A percentile compares a stretch with the other conserved stretches of the same genome.
Evolutionary conservation across 2,888 invertebrate genomes (phyloP).

Genomic region (Anthophora plumipes): DNA sequence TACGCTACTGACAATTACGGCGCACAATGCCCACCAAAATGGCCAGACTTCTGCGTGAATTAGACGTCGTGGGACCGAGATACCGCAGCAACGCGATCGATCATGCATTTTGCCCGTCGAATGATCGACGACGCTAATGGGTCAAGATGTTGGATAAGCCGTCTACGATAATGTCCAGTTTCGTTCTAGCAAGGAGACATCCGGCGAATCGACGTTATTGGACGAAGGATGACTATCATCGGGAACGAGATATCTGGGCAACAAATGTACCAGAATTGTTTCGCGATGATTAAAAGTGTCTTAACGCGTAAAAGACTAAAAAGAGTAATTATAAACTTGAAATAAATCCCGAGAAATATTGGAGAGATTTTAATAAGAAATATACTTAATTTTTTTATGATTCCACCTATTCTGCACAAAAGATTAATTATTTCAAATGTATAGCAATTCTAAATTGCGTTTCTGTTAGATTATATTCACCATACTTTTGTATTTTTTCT

Average conservation of each 20-base stretch:
- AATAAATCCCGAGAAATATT: no score
- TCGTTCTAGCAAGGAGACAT: neutral
- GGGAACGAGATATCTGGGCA: no score
- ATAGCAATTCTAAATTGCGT: no score
- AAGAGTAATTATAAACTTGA: no score
- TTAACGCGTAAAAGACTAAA: no score
- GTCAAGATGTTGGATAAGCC: conserved; percentile 45
- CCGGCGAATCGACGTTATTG: neutral
- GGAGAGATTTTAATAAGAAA: no score
- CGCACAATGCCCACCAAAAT: conserved; percentile 56
- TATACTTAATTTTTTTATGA: no score
- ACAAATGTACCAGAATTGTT: neutral
- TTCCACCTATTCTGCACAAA: no score
- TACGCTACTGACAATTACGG: conserved; percentile 60
- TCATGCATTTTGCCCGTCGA: conserved; percentile 42
- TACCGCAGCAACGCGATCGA: conserved; percentile 34
- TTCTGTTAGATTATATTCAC: no score
- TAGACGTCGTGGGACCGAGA: conserved; percentile 43
- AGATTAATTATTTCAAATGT: no score
- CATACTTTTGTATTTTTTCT: no score
- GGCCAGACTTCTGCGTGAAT: conserved; percentile 42
- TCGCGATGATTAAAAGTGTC: neutral
- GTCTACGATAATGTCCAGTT: conserved; percentile 27
- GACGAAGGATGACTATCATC: neutral
- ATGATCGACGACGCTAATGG: conserved; percentile 55